Evolutionary conservation across 2,797 vertebrate genomes (phyloP).

Genomic region (Garrulus glandarius): DNA sequence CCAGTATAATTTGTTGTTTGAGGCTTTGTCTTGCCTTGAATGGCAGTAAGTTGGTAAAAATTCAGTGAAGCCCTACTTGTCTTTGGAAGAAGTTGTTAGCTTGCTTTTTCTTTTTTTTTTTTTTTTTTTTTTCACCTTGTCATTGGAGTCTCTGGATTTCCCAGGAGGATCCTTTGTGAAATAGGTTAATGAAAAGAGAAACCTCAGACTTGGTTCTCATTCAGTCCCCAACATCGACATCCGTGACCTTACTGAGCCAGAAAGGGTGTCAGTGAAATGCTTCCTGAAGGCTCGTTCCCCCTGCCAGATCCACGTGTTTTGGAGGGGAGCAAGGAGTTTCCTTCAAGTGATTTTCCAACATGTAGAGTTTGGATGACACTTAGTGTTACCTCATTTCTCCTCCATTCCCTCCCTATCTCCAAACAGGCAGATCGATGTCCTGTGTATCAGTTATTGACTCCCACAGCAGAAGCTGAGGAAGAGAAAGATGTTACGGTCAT

Average conservation of each 20-base stretch:
- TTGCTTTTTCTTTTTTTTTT: background rate
- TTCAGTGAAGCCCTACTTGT: constrained; percentile 42
- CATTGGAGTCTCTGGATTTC: constrained; percentile 50
- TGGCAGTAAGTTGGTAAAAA: background rate
- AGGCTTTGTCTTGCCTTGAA: constrained; percentile 27
- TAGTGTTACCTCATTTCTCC: constrained; percentile 61
- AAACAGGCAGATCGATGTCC: constrained; percentile 40
- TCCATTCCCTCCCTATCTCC: constrained; percentile 42
- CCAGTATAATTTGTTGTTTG: background rate
- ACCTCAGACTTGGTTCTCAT: constrained; percentile 44
- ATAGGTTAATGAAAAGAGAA: constrained; percentile 57
- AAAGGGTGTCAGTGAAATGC: background rate
- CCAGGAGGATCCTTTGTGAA: constrained; percentile 47
- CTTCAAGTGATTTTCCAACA: constrained; percentile 56
- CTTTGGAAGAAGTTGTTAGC: constrained; percentile 43
- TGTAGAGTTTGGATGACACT: constrained; percentile 20
- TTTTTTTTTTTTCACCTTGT: constrained; percentile 48
- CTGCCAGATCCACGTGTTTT: background rate
- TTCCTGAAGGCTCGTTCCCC: constrained; percentile 16
- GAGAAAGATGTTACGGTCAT: constrained; percentile 53
- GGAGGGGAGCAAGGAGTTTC: constrained; percentile 45
- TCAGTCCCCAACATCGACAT: constrained; percentile 34
- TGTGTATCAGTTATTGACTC: constrained; percentile 65
- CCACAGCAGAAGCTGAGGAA: constrained; percentile 69
- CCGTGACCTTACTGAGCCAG: constrained; percentile 58